Base-by-base conservation (phyloP, 1,140 invertebrate species). In the Meloidogyne floridensis region DNA sequence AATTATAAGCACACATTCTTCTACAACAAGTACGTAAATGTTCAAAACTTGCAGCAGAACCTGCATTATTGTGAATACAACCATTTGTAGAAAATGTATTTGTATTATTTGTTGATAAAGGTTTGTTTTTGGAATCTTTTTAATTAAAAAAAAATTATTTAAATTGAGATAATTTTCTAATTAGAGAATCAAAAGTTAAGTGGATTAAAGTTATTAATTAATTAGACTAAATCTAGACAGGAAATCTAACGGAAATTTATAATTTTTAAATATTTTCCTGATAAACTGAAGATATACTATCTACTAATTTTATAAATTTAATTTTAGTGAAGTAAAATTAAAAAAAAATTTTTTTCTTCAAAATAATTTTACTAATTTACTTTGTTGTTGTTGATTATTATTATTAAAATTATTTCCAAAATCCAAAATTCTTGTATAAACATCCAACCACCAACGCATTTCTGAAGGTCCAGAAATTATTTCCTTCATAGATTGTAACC, bases 1-100 rank as follows among this genome's bases (percentile, higher is more conserved):
- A 91, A 84, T 91, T 91, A 85, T 89, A 91, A 77, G 91, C 91
- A 86, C 90, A 90, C 86, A 91, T 90, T 84, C 86, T 87, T 81
- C 91, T 81, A 77, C 90, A 91, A 74, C 75, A 59, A 47, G 86
- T 65, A 51, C 80, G 53, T 51, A 86, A 71, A 51, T 78, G 69
- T 71, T 71, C 43, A 74, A 15, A 51, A 53, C 18, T 79, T 69
- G 13, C 8, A 43, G 32, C 18, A 47, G 59, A 51, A 51, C 9
- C 59, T 32, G 5, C n/a, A n/a, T 15, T 51, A 51, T 65, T 15
- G 13, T 13, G 47, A 10, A 65, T 77, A 65, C 75, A 54, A 18
- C 18, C 70, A 20, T 77, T 77, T 15, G 54, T 65, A 8, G 53
- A 0, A 15, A 13, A 9, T 8, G 75, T 8, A 73, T 47, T 47